phyloP scores from a whole-genome alignment of 2,888 invertebrate genomes.

The Dusona sp. region DNA sequence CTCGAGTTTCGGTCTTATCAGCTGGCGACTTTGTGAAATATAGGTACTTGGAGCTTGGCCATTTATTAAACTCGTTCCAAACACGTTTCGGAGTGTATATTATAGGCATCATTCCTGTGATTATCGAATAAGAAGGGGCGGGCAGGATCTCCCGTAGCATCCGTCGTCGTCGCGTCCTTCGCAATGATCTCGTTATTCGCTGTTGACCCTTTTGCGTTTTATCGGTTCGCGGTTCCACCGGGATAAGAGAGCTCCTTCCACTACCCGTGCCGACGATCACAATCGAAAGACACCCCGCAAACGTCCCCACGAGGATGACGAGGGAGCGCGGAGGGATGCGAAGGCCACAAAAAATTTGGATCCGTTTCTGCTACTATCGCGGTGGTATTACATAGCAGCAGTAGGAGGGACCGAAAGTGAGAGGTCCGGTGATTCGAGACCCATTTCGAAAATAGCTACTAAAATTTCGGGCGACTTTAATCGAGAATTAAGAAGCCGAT shows the following conservation, averaged over 20 bases:
- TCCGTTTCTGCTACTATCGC: background rate
- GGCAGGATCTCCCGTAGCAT: slow-evolving; percentile 9
- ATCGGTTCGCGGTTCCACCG: slow-evolving; percentile 32
- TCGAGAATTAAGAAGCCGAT: slow-evolving; percentile 71
- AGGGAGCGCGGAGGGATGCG: background rate
- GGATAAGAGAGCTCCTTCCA: slow-evolving; percentile 59
- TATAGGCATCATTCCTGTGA: slow-evolving; percentile 44
- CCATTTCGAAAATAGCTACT: slow-evolving; percentile 64
- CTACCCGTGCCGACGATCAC: slow-evolving; percentile 9
- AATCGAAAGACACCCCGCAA: background rate
- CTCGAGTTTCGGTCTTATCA: slow-evolving; percentile 48
- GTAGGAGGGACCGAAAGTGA: slow-evolving; percentile 2
- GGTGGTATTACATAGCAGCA: background rate
- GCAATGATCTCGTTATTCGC: slow-evolving; percentile 60
- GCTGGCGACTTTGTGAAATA: slow-evolving; percentile 59
- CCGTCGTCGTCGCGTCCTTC: slow-evolving; percentile 50
- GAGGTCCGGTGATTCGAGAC: slow-evolving; percentile 5
- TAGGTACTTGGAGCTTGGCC: slow-evolving; percentile 38
- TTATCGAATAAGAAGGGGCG: slow-evolving; percentile 17
- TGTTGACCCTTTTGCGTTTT: slow-evolving; percentile 35
- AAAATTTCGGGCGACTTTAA: slow-evolving; percentile 70
- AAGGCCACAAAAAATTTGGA: background rate
- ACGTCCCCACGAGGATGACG: slow-evolving; percentile 4
- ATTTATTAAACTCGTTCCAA: slow-evolving; percentile 50
- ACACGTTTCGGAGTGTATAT: slow-evolving; percentile 57